Evolutionary conservation across 2,888 invertebrate species (phyloP).

Genomic region (Crematogaster levior): DNA sequence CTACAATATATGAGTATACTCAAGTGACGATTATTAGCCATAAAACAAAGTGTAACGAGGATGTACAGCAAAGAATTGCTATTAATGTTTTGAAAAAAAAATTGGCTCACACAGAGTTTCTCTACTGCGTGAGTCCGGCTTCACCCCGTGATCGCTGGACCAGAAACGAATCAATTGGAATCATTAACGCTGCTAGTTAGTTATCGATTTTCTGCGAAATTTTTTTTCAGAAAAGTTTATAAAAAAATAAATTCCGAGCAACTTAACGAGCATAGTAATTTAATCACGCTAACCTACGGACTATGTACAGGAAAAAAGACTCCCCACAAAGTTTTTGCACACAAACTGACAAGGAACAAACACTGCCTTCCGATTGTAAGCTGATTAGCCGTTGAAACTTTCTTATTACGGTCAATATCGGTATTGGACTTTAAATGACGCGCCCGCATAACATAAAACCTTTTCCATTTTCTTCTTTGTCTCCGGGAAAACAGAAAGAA

Average conservation of each 20-base stretch:
- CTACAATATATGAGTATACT: not conserved
- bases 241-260: conserved; percentile 26
- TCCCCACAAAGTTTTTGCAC: not conserved
- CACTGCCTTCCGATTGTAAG: not conserved
- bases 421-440: conserved; percentile 31
- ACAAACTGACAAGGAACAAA: conserved; percentile 16
- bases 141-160: conserved; percentile 51
- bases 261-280: conserved; percentile 30
- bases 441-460: not conserved
- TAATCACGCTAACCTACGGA: not conserved
- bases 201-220: conserved; percentile 55
- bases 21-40: not conserved
- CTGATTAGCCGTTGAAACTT: conserved; percentile 27
- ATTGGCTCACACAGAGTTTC: conserved; percentile 24
- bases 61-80: not conserved
- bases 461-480: not conserved
- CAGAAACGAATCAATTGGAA: conserved; percentile 68
- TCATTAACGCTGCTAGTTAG: conserved; percentile 51
- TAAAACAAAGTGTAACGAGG: not conserved
- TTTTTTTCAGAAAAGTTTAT: not conserved
- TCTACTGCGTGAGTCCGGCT: conserved; percentile 30
- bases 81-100: conserved; percentile 26
- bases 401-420: conserved; percentile 27
- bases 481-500: not conserved
- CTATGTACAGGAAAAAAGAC: not conserved